Evolutionary conservation across 2,888 invertebrate species (phyloP).

Genomic region (Pandemis cinnamomeana): DNA sequence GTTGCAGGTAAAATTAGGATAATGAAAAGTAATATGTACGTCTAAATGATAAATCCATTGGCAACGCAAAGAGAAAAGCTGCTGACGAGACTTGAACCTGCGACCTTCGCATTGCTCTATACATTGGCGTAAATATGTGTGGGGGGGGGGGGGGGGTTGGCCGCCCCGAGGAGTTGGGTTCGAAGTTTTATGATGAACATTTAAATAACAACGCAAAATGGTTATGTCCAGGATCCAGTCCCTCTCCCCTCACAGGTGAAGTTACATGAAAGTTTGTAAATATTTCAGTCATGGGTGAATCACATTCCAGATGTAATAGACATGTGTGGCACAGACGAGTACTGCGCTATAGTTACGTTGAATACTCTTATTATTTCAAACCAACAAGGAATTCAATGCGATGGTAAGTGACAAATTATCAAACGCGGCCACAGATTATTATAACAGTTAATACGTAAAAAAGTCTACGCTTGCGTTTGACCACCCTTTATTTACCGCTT

Average conservation of each 20-base stretch:
- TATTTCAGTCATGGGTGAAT: conserved; percentile 79
- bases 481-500: no score
- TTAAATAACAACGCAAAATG: no score
- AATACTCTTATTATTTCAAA: conserved; percentile 74
- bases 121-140: no score
- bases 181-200: no score
- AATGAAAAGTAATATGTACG: no score
- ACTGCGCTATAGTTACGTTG: conserved; percentile 75
- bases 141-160: no score
- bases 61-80: background rate
- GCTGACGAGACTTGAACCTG: background rate
- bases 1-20: conserved; percentile 85
- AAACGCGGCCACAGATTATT: background rate
- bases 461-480: no score
- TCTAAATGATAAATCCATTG: no score
- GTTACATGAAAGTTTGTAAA: background rate
- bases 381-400: conserved; percentile 82
- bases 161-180: no score
- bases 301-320: conserved; percentile 79
- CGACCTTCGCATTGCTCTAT: background rate
- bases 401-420: conserved; percentile 63
- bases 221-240: no score
- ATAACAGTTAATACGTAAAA: no score
- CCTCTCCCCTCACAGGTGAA: no score
- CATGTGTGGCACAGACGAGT: conserved; percentile 79